Evolutionary conservation across 2,888 invertebrate genomes (phyloP).

Genomic region (Timandra comae): DNA sequence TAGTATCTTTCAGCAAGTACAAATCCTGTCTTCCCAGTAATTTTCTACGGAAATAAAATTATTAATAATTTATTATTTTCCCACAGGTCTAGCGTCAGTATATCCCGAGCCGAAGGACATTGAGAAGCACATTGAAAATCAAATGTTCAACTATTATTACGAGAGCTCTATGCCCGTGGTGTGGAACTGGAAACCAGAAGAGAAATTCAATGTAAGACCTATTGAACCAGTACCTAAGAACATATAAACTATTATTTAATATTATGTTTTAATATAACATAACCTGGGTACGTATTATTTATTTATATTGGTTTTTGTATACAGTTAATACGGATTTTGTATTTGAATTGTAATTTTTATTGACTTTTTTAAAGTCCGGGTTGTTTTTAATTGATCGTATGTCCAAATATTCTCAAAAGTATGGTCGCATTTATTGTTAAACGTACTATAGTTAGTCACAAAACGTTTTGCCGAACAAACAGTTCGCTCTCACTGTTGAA

Average conservation of each 20-base stretch:
- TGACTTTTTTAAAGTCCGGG: too few species aligned
- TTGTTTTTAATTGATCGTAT: too few species aligned
- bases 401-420: too few species aligned
- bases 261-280: constrained; percentile 6
- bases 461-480: too few species aligned
- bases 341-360: too few species aligned
- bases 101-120: constrained; percentile 91
- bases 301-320: background rate
- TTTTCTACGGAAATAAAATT: too few species aligned
- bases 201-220: constrained; percentile 60
- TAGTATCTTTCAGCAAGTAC: too few species aligned
- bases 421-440: too few species aligned
- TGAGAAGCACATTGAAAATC: constrained; percentile 81
- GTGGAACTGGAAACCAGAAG: constrained; percentile 79
- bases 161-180: constrained; percentile 84
- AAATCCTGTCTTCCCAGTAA: too few species aligned
- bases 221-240: constrained; percentile 68
- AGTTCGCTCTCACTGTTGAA: too few species aligned
- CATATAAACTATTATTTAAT: constrained; percentile 44
- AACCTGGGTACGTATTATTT: constrained; percentile 1
- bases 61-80: constrained; percentile 21
- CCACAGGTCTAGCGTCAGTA: constrained; percentile 85
- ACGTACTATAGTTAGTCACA: too few species aligned
- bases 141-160: constrained; percentile 88
- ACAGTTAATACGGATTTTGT: too few species aligned